A percentile compares a stretch with the other conserved stretches of the same genome.
These are phyloP conservation scores for Arenicola marina DNA, from an alignment of 2,888 invertebrate species.

Conservation along the genomic window DNA sequence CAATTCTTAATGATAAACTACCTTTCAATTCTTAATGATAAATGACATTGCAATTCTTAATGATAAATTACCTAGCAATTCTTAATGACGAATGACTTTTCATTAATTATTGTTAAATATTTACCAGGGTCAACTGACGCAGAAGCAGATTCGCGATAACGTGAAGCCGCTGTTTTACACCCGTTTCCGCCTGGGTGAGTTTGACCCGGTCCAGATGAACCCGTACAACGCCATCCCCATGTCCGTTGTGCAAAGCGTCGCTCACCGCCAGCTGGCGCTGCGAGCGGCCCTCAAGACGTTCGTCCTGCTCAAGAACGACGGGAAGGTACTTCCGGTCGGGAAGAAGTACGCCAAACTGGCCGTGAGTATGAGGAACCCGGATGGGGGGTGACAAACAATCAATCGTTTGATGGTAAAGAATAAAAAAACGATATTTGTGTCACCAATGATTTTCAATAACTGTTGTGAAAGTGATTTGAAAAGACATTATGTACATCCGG, in stretches of 20 bases:
- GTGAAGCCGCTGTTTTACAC: constrained; percentile 36
- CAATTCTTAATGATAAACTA: too few relatives aligned
- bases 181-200: constrained; percentile 39
- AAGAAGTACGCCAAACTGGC: constrained; percentile 26
- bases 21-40: too few relatives aligned
- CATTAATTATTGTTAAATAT: neutral
- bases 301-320: constrained; percentile 47
- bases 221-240: constrained; percentile 40
- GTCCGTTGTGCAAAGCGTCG: constrained; percentile 34
- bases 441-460: too few relatives aligned
- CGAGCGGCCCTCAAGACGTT: constrained; percentile 48
- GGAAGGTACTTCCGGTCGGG: constrained; percentile 30
- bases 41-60: too few relatives aligned
- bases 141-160: constrained; percentile 22
- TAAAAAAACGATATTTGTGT: too few relatives aligned
- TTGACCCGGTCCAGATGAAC: constrained; percentile 42
- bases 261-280: constrained; percentile 38
- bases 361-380: too few relatives aligned
- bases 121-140: constrained; percentile 18
- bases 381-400: too few relatives aligned
- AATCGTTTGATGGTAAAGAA: too few relatives aligned
- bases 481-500: too few relatives aligned
- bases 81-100: too few relatives aligned
- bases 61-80: too few relatives aligned
- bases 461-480: too few relatives aligned